A percentile compares a stretch with the other conserved stretches of the same genome.
These are phyloP conservation scores for Lypha dubia DNA, from an alignment of 2,888 invertebrate species.

Conservation along the genomic window DNA sequence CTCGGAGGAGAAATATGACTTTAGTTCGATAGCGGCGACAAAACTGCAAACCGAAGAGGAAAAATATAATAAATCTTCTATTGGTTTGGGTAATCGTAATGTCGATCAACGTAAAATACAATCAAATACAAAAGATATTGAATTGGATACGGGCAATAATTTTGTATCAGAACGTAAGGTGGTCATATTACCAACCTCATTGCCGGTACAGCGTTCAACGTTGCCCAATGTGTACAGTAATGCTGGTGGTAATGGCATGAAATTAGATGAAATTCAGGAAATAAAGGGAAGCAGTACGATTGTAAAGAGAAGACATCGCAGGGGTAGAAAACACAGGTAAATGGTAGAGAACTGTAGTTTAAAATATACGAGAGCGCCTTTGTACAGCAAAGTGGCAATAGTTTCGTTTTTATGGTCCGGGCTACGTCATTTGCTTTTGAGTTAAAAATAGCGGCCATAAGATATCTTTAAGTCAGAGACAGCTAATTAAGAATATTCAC, in stretches of 20 bases:
- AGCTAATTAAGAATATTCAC: too few species aligned
- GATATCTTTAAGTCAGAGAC: too few species aligned
- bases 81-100: slow-evolving; percentile 76
- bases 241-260: slow-evolving; percentile 83
- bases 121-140: slow-evolving; percentile 83
- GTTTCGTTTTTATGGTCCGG: too few species aligned
- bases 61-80: slow-evolving; percentile 81
- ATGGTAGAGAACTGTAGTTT: too few species aligned
- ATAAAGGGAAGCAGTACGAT: slow-evolving; percentile 80
- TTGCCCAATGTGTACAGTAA: slow-evolving; percentile 83
- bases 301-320: slow-evolving; percentile 80
- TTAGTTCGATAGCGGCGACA: slow-evolving; percentile 28
- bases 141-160: slow-evolving; percentile 83
- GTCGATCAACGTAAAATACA: slow-evolving; percentile 83
- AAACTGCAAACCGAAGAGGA: slow-evolving; percentile 75
- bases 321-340: slow-evolving; percentile 82
- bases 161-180: slow-evolving; percentile 82
- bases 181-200: slow-evolving; percentile 81
- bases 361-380: too few species aligned
- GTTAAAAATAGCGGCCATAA: too few species aligned
- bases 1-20: slow-evolving; percentile 58
- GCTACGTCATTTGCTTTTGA: too few species aligned
- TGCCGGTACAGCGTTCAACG: slow-evolving; percentile 82
- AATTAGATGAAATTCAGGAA: slow-evolving; percentile 82
- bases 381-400: too few species aligned